A percentile compares a stretch with the other conserved stretches of the same genome.
phyloP scores from a whole-genome alignment of 2,797 vertebrate species.

The Scomberomorus guttatus region DNA sequence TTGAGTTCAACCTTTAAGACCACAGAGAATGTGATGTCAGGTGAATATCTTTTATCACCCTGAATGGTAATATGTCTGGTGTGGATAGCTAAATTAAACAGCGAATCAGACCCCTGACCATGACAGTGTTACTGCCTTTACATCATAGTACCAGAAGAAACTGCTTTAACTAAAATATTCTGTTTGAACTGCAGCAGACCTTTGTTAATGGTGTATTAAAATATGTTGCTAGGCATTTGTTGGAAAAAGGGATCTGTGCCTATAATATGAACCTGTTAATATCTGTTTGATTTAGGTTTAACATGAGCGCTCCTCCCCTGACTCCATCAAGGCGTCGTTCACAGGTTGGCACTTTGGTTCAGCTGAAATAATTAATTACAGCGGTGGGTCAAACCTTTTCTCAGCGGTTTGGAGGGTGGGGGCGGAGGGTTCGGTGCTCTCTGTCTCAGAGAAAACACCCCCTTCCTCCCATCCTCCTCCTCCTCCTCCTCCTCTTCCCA shows the following conservation, averaged over 20 bases:
- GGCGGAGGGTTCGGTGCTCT: slow-evolving; percentile 45
- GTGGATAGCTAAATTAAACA: background rate
- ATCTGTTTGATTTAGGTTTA: slow-evolving; percentile 61
- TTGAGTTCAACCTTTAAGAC: slow-evolving; percentile 11
- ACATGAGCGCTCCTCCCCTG: slow-evolving; percentile 40
- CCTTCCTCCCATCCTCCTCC: background rate
- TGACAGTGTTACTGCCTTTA: background rate
- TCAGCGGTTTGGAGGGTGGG: slow-evolving; percentile 26
- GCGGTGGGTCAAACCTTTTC: slow-evolving; percentile 61
- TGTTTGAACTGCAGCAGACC: slow-evolving; percentile 14
- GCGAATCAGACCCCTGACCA: background rate
- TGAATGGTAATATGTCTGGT: background rate
- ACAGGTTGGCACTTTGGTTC: slow-evolving; percentile 58
- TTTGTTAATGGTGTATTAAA: slow-evolving; percentile 35
- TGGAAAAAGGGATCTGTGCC: background rate
- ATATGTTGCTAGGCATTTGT: background rate
- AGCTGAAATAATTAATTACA: slow-evolving; percentile 61
- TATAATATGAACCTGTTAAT: slow-evolving; percentile 62
- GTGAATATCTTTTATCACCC: background rate
- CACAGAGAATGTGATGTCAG: background rate
- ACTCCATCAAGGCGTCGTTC: slow-evolving; percentile 46
- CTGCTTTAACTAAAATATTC: background rate
- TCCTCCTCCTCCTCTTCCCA: background rate
- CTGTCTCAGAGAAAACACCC: slow-evolving; percentile 41
- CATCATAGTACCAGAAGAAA: background rate